These are phyloP conservation scores for Trichopria drosophilae DNA, from an alignment of 2,888 invertebrate species.

Conservation along the genomic window DNA sequence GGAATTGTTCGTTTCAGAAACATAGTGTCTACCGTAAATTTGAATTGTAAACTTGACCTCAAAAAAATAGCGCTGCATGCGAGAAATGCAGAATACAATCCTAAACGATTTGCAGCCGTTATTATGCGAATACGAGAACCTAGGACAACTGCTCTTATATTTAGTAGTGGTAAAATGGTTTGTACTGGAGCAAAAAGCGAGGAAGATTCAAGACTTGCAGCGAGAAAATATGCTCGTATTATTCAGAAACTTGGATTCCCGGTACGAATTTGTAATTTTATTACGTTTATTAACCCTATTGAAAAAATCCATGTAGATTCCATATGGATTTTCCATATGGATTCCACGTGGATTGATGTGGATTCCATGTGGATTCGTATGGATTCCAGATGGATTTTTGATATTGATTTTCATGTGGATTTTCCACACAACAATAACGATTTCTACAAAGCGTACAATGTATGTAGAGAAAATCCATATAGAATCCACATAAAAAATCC, in stretches of 20 bases:
- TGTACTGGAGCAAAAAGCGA: conserved; percentile 86
- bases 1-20: conserved; percentile 68
- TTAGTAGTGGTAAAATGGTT: conserved; percentile 85
- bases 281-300: no score
- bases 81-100: conserved; percentile 98
- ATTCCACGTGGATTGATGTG: no score
- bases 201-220: conserved; percentile 76
- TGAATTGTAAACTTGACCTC: conserved; percentile 91
- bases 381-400: no score
- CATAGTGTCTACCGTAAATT: conserved; percentile 96
- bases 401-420: no score
- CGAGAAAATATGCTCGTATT: conserved; percentile 79
- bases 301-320: no score
- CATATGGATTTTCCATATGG: no score
- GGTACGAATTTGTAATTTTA: conserved; percentile 57
- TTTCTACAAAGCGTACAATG: no score
- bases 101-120: conserved; percentile 97
- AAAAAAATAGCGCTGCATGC: conserved; percentile 97
- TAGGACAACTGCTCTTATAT: conserved; percentile 85
- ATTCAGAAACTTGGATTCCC: conserved; percentile 80
- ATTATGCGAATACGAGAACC: conserved; percentile 89
- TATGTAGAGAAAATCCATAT: no score
- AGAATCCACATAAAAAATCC: no score
- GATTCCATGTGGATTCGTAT: no score
- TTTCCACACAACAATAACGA: no score